Evolutionary conservation across 2,113 vertebrate genomes (phyloP).

Genomic region (Boleophthalmus pectinirostris): DNA sequence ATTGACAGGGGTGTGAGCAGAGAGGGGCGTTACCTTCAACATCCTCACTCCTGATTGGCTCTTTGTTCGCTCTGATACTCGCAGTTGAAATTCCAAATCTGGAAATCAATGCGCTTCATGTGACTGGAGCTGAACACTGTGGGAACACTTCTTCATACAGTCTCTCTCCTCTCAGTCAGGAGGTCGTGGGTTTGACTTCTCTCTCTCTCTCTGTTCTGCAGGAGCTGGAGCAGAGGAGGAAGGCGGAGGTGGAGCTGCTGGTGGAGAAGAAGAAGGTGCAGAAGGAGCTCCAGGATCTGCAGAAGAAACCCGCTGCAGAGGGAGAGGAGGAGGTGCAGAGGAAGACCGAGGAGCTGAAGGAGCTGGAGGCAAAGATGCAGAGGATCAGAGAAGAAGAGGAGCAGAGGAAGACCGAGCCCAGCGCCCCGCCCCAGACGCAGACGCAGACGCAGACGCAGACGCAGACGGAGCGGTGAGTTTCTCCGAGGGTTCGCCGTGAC

Average conservation of each 20-base stretch:
- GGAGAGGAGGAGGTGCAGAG: conserved; percentile 60
- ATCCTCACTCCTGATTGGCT: too few species aligned
- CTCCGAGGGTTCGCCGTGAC: too few species aligned
- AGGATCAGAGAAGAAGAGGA: conserved; percentile 55
- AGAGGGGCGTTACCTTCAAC: too few species aligned
- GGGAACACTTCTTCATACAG: too few species aligned
- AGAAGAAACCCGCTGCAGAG: conserved; percentile 58
- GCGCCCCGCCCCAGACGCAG: not conserved
- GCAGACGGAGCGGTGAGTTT: not conserved
- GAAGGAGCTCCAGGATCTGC: conserved; percentile 65
- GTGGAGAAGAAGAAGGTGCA: conserved; percentile 78
- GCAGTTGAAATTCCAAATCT: too few species aligned
- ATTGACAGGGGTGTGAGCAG: too few species aligned
- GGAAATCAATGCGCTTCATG: too few species aligned
- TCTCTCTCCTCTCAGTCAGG: too few species aligned
- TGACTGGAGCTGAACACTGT: too few species aligned
- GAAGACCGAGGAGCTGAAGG: conserved; percentile 68
- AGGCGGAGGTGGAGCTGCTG: conserved; percentile 69
- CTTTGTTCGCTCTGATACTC: too few species aligned
- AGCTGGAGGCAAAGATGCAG: conserved; percentile 66
- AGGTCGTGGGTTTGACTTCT: not conserved
- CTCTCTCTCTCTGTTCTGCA: not conserved
- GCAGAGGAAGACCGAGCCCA: conserved; percentile 71
- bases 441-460: too few species aligned
- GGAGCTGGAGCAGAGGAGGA: conserved; percentile 53